phyloP scores from a whole-genome alignment of 2,797 vertebrate genomes.

The Arnoldichthys spilopterus region DNA sequence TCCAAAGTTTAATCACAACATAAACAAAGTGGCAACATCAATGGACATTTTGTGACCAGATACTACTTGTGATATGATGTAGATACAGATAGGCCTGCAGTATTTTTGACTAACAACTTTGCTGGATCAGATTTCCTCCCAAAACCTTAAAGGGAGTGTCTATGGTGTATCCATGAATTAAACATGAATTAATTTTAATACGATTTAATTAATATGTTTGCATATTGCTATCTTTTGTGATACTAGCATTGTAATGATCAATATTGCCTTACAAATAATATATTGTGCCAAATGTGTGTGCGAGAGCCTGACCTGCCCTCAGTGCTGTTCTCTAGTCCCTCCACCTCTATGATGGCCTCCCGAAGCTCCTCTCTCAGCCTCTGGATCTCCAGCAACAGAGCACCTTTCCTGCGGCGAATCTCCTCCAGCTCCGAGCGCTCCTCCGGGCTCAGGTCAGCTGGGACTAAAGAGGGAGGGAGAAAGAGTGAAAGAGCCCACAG shows the following conservation, averaged over 20 bases:
- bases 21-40: neutral
- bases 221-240: neutral
- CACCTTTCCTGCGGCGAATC: constrained; percentile 91
- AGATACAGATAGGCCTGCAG: no score
- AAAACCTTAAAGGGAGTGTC: no score
- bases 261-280: neutral
- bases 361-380: constrained; percentile 90
- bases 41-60: neutral
- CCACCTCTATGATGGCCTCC: constrained; percentile 93
- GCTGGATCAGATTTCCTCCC: neutral
- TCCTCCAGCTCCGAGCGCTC: constrained; percentile 94
- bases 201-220: no score
- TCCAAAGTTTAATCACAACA: neutral
- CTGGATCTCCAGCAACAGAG: constrained; percentile 94
- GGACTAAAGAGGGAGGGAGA: constrained; percentile 64
- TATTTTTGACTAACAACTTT: neutral
- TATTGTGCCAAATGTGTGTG: neutral
- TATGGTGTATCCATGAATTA: neutral
- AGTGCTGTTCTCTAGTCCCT: constrained; percentile 89
- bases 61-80: neutral
- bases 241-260: neutral
- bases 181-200: neutral
- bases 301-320: constrained; percentile 86
- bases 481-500: neutral
- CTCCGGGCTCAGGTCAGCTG: constrained; percentile 86